Conservation (phyloP, 2,888 invertebrate species). For the Adineta ricciae region DNA sequence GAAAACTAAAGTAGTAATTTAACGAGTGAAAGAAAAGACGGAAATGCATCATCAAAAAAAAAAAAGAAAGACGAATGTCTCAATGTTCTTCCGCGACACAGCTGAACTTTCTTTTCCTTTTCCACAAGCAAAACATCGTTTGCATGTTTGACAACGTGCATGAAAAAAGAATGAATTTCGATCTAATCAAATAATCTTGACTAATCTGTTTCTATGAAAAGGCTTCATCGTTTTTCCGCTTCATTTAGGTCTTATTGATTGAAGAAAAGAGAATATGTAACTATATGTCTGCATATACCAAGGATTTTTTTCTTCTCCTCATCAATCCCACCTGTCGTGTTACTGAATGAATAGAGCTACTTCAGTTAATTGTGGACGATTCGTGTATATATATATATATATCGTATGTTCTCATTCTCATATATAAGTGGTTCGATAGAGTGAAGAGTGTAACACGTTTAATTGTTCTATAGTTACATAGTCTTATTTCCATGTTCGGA, state of each 20-base stretch:
- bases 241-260: neutral
- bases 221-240: neutral
- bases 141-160: neutral
- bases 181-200: conserved; percentile 1
- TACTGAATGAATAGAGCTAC: neutral
- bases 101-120: neutral
- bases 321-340: conserved; percentile 5
- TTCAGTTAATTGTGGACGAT: conserved; percentile 3
- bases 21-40: neutral
- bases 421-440: neutral
- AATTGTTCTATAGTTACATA: conserved; percentile 2
- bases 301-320: neutral
- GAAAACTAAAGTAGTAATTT: neutral
- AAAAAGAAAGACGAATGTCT: neutral
- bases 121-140: neutral
- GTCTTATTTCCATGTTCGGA: neutral
- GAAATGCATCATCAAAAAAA: conserved; percentile 13
- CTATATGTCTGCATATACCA: neutral
- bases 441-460: neutral
- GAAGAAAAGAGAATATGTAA: neutral
- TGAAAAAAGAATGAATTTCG: neutral
- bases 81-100: too few species aligned
- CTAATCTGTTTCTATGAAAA: conserved; percentile 1
- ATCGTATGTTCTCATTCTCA: neutral
- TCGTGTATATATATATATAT: neutral